phyloP scores from a whole-genome alignment of 2,797 vertebrate species.

The Heliangelus exortis region DNA sequence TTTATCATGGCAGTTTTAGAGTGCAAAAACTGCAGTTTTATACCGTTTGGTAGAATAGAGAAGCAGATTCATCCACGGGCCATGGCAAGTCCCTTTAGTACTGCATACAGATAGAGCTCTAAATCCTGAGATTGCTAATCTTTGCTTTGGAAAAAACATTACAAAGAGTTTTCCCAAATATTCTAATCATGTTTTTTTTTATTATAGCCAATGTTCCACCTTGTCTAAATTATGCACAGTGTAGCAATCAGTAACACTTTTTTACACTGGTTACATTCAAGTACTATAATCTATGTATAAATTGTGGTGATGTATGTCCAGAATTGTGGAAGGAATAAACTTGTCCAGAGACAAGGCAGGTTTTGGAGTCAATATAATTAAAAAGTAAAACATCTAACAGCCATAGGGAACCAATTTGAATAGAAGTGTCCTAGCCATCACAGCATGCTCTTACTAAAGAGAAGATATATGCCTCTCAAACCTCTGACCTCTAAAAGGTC shows the following conservation, averaged over 20 bases:
- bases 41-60: not conserved
- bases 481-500: not conserved
- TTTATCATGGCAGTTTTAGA: not conserved
- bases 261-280: accelerated
- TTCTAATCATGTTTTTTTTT: not conserved
- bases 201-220: not conserved
- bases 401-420: not conserved
- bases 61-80: not conserved
- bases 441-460: not conserved
- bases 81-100: not conserved
- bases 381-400: not conserved
- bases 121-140: not conserved
- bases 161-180: not conserved
- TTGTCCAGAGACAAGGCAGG: not conserved
- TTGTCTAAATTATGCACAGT: not conserved
- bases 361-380: not conserved
- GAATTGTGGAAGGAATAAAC: not conserved
- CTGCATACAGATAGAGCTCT: not conserved
- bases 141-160: not conserved
- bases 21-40: not conserved
- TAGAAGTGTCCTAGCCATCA: accelerated
- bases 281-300: not conserved
- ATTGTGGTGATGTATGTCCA: not conserved
- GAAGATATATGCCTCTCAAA: not conserved
- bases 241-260: not conserved